Evolutionary conservation across 1,140 invertebrate genomes (phyloP), one percentile per base, ranked within the genome.

Genomic region (Mesaphorura yosii): DNA sequence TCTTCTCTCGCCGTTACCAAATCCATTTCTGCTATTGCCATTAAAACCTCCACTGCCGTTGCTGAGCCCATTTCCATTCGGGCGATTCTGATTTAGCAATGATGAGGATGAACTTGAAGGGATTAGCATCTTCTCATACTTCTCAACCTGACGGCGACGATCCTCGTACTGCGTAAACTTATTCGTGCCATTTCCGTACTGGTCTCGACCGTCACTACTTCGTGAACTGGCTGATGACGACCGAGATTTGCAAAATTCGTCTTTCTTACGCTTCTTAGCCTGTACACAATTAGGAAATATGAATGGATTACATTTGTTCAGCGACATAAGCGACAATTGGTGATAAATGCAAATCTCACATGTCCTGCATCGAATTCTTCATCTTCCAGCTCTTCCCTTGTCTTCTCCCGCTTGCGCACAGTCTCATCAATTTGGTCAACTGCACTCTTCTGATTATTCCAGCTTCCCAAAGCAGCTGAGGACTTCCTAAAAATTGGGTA

Each of bases 351-450:
- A 22, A 28, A 20, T 46, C 29, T 53, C 51, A 60, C 53, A 19
- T 37, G 38, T 20, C 58, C 58, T 37, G 37, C 19, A 27, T 60
- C 58, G 7, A 60, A 49, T 40, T 60, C 58, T 37, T 60, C 58
- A 31, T 60, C 42, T 10, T 48, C 48, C 6, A 47, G 25, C 19
- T 60, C 54, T 17, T 47, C 38, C 25, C 41, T 34, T 17, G 4
- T 53, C 38, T 53, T 57, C 15, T 53, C 39, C 19, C 45, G 2
- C 39, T 57, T 53, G 14, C 44, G 14, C 15, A 52, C 48, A 2
- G 38, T 27, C n/a, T 53, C 54, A 15, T 48, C 27, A 5, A 55
- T 23, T 14, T 48, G 49, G 4, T 54, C 46, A 6, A 60, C 26
- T 19, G 20, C 12, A 28, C 54, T 57, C 26, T 31, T 25, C 10